Evolutionary conservation across 2,113 vertebrate species (phyloP), one percentile per base, ranked within the genome.

Genomic region (Ifrita kowaldi): DNA sequence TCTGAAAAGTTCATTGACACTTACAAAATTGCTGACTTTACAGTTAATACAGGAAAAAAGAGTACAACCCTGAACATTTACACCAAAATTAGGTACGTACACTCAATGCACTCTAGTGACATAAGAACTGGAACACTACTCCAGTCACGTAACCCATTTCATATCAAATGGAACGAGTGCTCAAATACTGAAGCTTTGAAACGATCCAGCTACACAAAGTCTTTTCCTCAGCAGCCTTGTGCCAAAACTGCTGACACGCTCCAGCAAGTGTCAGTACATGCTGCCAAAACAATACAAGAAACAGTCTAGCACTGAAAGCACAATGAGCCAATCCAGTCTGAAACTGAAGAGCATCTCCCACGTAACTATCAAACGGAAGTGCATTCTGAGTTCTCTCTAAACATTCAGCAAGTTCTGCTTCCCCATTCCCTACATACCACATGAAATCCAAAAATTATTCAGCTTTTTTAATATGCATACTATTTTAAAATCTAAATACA

Each of bases 201-300:
- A 77, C 11, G 59, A 90, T 74, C 83, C 67, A 83, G 67, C 84
- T 55, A 63, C 52, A 79, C 15, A 3, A 62, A 90, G 78, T 21
- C 84, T 90, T 90, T 56, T 64, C 71, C 64, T 71, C 26, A 71
- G 55, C 73, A 89, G 67, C 35, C 76, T 23, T 28, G 41, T 49
- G 93, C 86, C 89, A 95, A 39, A 93, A 41, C 59, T 63, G 80
- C 73, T 75, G 94, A 70, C 87, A 75, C 1, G 4, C 78, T 89
- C 77, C 87, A 89, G 56, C 64, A 85, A 94, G 89, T 26, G 44
- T 78, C 89, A 91, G 49, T 23, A 79, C 70, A 18, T 5, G 59
- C 74, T 89, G 91, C 91, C 93, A 93, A 87, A 89, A 95, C 96
- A 94, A 85, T n/a, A 57, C 4, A 78, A 77, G 62, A 6, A 87